Percentiles rank a stretch among this genome's conserved stretches.
phyloP scores from a whole-genome alignment of 1,140 invertebrate species.

The Leptopilina clavipes region DNA sequence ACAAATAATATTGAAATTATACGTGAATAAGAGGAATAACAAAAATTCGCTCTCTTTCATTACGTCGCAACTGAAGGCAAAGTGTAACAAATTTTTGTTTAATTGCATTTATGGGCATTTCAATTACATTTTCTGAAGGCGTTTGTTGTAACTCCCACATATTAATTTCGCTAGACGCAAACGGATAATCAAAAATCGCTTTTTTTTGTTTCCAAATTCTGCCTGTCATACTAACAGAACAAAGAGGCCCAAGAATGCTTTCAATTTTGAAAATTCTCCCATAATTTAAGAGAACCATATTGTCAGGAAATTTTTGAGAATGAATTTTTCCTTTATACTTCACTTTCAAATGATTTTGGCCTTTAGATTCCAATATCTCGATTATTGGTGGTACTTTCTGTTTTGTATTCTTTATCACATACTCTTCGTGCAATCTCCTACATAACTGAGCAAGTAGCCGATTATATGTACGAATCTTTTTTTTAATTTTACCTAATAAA shows the following conservation, averaged over 20 bases:
- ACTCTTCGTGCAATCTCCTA: conserved; percentile 3
- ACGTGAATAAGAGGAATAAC: background rate
- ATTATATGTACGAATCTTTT: background rate
- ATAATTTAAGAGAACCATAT: background rate
- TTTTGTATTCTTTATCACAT: background rate
- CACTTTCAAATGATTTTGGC: background rate
- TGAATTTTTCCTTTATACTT: background rate
- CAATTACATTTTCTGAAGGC: background rate
- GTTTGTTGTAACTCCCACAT: background rate
- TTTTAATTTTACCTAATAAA: conserved; percentile 33
- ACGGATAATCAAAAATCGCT: background rate
- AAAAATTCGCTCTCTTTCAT: background rate
- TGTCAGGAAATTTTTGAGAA: background rate
- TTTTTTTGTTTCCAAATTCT: background rate
- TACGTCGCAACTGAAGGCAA: background rate
- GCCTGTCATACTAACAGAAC: background rate
- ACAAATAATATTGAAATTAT: no score
- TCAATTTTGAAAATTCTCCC: conserved; percentile 4
- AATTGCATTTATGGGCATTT: background rate
- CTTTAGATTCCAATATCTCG: background rate
- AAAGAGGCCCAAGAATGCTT: background rate
- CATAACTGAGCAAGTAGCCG: background rate
- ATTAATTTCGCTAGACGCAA: background rate
- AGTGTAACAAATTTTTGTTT: background rate
- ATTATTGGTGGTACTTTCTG: background rate